phyloP scores from a whole-genome alignment of 2,797 vertebrate species.

The Eremophila alpestris region DNA sequence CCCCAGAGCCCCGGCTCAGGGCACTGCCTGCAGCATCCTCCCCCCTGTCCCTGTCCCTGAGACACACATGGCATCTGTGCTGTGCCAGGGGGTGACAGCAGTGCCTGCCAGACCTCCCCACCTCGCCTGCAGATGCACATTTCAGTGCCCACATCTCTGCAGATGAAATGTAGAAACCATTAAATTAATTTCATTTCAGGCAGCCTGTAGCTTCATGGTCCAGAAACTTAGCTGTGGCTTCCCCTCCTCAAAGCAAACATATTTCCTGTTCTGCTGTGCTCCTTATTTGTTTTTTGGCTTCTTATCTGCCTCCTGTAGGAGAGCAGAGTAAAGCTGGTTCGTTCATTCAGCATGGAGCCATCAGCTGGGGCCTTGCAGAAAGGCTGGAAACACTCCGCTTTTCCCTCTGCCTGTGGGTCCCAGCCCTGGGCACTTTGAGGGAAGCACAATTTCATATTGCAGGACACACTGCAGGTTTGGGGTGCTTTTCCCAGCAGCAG shows the following conservation, averaged over 20 bases:
- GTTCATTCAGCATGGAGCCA: neutral
- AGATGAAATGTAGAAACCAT: neutral
- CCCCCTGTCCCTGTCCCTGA: neutral
- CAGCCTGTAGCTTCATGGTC: neutral
- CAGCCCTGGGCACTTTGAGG: neutral
- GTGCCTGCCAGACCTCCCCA: neutral
- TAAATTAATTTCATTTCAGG: neutral
- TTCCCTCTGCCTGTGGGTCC: neutral
- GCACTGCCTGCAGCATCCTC: neutral
- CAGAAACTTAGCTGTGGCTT: neutral
- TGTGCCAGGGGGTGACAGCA: neutral
- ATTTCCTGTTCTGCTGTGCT: neutral
- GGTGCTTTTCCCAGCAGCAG: neutral
- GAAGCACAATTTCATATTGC: neutral
- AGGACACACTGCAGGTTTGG: too few relatives aligned
- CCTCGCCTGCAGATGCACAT: neutral
- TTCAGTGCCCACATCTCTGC: neutral
- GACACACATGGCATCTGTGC: rapidly evolving
- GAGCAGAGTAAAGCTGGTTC: neutral
- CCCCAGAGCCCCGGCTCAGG: rapidly evolving
- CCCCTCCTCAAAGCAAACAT: neutral
- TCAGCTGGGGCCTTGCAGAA: neutral
- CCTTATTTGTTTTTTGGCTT: neutral
- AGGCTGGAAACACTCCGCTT: neutral
- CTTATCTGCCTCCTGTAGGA: neutral